These are phyloP conservation scores for Tapirus terrestris DNA, from an alignment of 2,113 vertebrate species.

Conservation along the genomic window DNA sequence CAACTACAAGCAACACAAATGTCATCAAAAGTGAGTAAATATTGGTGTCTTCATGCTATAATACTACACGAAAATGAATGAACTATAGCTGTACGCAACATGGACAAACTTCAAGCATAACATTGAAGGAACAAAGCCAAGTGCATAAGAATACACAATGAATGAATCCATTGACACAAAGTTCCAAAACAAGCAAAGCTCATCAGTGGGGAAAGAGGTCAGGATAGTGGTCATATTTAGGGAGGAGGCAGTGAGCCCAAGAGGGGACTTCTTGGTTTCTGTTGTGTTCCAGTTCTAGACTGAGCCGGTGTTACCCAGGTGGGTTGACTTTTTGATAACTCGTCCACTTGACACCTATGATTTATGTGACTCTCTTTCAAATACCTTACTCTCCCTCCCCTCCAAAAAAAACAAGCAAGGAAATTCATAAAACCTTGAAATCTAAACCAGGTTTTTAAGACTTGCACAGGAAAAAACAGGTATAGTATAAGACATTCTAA, in stretches of 20 bases:
- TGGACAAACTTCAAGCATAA: neutral
- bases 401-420: conserved; percentile 12
- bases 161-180: neutral
- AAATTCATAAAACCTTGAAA: neutral
- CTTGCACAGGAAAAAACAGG: neutral
- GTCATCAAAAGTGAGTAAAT: neutral
- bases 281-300: neutral
- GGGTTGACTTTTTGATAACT: neutral
- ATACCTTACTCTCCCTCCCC: neutral
- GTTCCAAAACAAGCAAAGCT: neutral
- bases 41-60: neutral
- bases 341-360: neutral
- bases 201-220: neutral
- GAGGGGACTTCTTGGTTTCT: neutral
- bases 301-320: neutral
- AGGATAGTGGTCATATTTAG: neutral
- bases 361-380: neutral
- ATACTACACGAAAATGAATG: neutral
- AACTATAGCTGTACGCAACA: neutral
- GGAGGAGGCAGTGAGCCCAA: neutral
- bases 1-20: neutral
- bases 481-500: neutral
- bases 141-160: neutral
- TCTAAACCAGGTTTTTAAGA: conserved; percentile 26
- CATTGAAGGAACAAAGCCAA: neutral